Percentiles rank a stretch among this genome's conserved stretches.
These are phyloP conservation scores for Adineta ricciae DNA, from an alignment of 2,888 invertebrate species.

Conservation along the genomic window DNA sequence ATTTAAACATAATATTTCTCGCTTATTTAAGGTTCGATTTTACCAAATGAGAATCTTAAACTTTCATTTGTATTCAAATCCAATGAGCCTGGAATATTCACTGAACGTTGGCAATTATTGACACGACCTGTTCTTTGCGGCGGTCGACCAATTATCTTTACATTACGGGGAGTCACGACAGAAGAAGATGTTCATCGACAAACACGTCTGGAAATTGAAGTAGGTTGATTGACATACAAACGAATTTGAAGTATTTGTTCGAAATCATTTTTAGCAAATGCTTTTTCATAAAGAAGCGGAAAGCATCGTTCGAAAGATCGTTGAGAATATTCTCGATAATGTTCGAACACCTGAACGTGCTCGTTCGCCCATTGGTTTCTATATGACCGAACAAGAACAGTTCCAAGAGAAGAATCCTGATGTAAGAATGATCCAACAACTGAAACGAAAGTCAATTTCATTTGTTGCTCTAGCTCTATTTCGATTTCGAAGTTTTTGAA, in stretches of 20 bases:
- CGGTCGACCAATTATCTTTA: constrained; percentile 45
- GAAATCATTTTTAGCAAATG: constrained; percentile 35
- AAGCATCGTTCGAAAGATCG: constrained; percentile 41
- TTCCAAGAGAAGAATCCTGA: constrained; percentile 43
- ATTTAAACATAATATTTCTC: background rate
- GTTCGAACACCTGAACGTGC: constrained; percentile 44
- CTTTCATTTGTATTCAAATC: constrained; percentile 50
- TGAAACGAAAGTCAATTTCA: too few species aligned
- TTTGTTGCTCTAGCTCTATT: constrained; percentile 14
- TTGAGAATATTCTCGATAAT: constrained; percentile 42
- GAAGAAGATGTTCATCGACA: constrained; percentile 44
- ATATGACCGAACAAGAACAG: constrained; percentile 47
- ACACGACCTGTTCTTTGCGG: constrained; percentile 46
- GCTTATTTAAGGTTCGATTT: constrained; percentile 42
- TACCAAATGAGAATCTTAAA: constrained; percentile 47
- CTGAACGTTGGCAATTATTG: constrained; percentile 49
- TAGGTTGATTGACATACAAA: constrained; percentile 34
- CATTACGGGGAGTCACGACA: constrained; percentile 46
- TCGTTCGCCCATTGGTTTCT: constrained; percentile 45
- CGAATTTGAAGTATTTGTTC: background rate
- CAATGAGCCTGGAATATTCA: constrained; percentile 46
- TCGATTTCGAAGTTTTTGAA: constrained; percentile 25
- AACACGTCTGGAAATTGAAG: constrained; percentile 44
- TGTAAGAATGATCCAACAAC: background rate
- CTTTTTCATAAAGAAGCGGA: constrained; percentile 41